Evolutionary conservation across 2,797 vertebrate genomes (phyloP).

Genomic region (Pyrocephalus nanus): DNA sequence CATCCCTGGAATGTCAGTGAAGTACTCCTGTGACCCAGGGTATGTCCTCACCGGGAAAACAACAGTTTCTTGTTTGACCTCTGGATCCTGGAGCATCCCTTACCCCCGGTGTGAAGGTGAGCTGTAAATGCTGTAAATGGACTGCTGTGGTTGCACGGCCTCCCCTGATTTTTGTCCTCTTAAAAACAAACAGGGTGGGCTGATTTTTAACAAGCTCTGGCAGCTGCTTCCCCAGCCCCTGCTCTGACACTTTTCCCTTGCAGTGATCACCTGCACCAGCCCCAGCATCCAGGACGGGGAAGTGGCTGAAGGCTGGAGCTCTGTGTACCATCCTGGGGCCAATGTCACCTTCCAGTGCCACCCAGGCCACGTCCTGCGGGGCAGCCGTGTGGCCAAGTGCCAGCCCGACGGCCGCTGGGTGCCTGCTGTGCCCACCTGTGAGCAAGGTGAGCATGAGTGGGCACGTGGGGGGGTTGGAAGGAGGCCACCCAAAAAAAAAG

Average conservation of each 20-base stretch:
- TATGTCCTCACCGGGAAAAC: constrained; percentile 39
- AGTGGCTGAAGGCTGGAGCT: background rate
- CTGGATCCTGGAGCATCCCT: constrained; percentile 60
- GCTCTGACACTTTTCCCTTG: background rate
- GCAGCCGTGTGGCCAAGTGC: background rate
- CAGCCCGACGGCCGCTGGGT: background rate
- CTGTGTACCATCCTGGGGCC: background rate
- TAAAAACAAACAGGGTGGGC: background rate
- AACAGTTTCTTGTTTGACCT: constrained; percentile 16
- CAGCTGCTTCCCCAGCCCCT: background rate
- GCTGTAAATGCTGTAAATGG: background rate
- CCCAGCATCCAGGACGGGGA: background rate
- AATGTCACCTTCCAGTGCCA: constrained; percentile 34
- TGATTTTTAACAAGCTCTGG: background rate
- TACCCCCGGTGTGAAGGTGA: constrained; percentile 57
- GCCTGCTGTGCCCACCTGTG: background rate
- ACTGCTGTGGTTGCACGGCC: rapidly evolving
- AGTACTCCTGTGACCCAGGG: constrained; percentile 45
- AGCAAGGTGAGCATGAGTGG: background rate
- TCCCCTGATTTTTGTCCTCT: background rate
- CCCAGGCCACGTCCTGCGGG: background rate
- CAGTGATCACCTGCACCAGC: constrained; percentile 11
- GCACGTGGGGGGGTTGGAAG: rapidly evolving
- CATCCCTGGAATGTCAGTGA: constrained; percentile 18
- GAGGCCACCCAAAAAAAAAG: background rate